These are phyloP conservation scores for Agrilus planipennis DNA, from an alignment of 1,140 invertebrate species.

Conservation along the genomic window DNA sequence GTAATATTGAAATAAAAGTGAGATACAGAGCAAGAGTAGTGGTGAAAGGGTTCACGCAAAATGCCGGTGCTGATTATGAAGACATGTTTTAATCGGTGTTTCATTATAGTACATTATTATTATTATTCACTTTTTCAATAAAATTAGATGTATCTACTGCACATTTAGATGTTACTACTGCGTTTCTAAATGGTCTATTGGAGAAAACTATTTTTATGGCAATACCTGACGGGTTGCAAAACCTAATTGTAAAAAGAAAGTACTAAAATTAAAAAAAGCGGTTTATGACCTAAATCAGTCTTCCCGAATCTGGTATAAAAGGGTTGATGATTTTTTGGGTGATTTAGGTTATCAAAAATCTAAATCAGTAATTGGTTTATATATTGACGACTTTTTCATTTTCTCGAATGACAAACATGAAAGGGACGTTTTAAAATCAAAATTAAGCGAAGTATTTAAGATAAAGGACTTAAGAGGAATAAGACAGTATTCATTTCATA, in stretches of 20 bases:
- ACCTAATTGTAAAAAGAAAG: conserved; percentile 17
- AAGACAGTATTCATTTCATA: conserved; percentile 20
- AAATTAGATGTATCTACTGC: conserved; percentile 17
- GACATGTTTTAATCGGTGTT: conserved; percentile 18
- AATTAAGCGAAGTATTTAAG: conserved; percentile 16
- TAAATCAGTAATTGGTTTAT: conserved; percentile 8
- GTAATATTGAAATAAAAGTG: conserved; percentile 15
- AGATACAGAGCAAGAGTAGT: no score
- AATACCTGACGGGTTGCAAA: conserved; percentile 20
- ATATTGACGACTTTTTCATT: conserved; percentile 10
- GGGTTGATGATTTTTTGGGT: conserved; percentile 11
- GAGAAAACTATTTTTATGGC: conserved; percentile 29
- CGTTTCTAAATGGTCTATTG: conserved; percentile 29
- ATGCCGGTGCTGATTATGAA: not conserved
- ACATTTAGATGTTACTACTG: conserved; percentile 32
- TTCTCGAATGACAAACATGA: conserved; percentile 11
- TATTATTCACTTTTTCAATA: conserved; percentile 20
- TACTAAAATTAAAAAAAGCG: conserved; percentile 27
- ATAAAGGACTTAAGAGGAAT: conserved; percentile 20
- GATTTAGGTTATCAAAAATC: conserved; percentile 9
- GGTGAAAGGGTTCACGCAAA: no score
- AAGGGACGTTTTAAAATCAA: conserved; percentile 11
- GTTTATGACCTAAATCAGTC: conserved; percentile 34
- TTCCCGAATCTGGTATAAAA: conserved; percentile 32
- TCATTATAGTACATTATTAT: conserved; percentile 15